Percentiles rank a stretch among this genome's conserved stretches.
Evolutionary conservation across 2,113 vertebrate genomes (phyloP).

Genomic region (Sinosuthora webbiana): DNA sequence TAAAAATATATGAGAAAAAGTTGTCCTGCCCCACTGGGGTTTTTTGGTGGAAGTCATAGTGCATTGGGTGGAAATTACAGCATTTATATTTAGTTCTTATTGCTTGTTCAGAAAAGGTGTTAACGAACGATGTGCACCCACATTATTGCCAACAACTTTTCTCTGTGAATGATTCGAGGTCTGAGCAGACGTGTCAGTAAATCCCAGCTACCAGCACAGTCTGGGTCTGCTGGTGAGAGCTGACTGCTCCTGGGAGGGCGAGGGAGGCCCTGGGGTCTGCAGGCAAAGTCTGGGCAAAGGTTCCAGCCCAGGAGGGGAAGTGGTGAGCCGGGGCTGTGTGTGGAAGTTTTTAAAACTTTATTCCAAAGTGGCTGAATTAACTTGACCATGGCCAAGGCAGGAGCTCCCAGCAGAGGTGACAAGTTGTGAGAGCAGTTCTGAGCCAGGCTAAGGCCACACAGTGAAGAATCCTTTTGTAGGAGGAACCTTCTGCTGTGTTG

Average conservation of each 20-base stretch:
- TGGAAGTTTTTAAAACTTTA: rapidly evolving
- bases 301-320: neutral
- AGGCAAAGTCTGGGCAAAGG: no score
- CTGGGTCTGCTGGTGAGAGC: neutral
- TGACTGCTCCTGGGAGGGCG: neutral
- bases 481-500: neutral
- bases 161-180: neutral
- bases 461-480: neutral
- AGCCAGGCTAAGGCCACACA: neutral
- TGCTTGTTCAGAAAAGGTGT: neutral
- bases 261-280: neutral
- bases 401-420: neutral
- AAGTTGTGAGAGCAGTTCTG: neutral
- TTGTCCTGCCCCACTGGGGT: neutral
- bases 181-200: neutral
- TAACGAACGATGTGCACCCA: neutral
- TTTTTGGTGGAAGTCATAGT: neutral
- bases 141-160: neutral
- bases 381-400: rapidly evolving
- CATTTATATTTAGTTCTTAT: neutral
- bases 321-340: neutral
- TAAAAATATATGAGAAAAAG: neutral
- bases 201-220: neutral
- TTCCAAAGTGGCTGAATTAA: neutral
- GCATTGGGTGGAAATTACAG: neutral